Evolutionary conservation across 2,888 invertebrate genomes (phyloP).

Genomic region (Ophion ventricosus): DNA sequence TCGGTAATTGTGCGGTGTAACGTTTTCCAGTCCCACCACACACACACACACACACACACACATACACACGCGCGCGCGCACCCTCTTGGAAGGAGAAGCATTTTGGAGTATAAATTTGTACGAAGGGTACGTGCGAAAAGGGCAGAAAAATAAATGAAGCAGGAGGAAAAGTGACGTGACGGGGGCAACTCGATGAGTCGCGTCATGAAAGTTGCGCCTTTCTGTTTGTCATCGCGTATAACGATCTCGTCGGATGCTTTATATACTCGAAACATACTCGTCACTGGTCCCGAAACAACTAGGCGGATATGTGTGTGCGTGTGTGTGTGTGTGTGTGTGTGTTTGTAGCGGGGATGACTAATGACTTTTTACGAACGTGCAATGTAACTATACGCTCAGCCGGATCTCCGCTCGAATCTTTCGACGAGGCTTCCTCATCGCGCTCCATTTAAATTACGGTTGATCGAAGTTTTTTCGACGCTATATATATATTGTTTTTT

Average conservation of each 20-base stretch:
- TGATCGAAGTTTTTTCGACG: constrained; percentile 8
- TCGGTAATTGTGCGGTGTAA: constrained; percentile 65
- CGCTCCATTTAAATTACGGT: constrained; percentile 38
- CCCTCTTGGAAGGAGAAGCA: constrained; percentile 28
- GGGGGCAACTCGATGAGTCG: background rate
- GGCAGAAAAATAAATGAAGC: background rate
- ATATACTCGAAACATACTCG: constrained; percentile 44
- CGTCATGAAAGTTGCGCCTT: background rate
- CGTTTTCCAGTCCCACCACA: constrained; percentile 46
- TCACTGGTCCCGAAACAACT: constrained; percentile 28
- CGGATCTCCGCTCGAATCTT: constrained; percentile 17
- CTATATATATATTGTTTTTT: constrained; percentile 8
- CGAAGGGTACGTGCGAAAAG: background rate
- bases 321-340: too few species aligned
- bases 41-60: background rate
- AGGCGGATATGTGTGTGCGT: background rate
- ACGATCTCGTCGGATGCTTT: constrained; percentile 3
- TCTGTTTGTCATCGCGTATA: background rate
- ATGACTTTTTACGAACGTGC: constrained; percentile 49
- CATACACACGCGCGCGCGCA: background rate
- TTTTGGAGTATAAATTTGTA: constrained; percentile 34
- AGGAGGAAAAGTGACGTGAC: background rate
- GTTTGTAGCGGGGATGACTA: constrained; percentile 47
- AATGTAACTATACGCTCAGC: background rate
- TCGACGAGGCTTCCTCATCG: constrained; percentile 16